Base-by-base conservation (phyloP, 2,113 vertebrate genomes). In the Indicator indicator region DNA sequence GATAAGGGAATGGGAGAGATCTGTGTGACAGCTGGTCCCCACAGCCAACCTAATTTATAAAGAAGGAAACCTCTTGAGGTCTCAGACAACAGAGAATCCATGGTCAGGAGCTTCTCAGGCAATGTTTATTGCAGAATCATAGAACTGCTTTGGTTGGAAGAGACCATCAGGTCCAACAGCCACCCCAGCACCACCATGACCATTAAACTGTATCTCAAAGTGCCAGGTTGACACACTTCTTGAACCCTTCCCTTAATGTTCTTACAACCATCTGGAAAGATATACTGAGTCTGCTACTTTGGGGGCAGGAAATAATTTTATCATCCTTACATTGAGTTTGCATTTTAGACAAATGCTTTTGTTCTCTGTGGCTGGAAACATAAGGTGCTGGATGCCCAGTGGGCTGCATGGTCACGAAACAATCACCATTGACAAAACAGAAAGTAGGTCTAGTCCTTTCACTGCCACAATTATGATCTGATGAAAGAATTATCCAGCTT, bases 401-500 rank as follows among this genome's bases (percentile, higher is more conserved):
- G 8, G 67, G 76, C 80, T 76, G 60, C 42, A 60, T 0, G 13
- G 56, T 67, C 81, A 76, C 81, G 89, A 83, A 92, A 11, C 48
- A 77, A 65, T 92, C 32, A n/a, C 63, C 86, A 67, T 24, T 56
- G 85, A 86, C 88, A 79, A 65, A 93, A 90, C 4, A 83, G 86
- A 88, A 93, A 81, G 58, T 86, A 90, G 16, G 14, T 81, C 86
- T 74, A 83, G 28, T 58, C n/a, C 48, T 92, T 86, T 89, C 83
- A 75, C 62, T 92, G 69, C 2, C 71, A 72, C 74, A 92, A 8
- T 93, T 89, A 89, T 63, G 74, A 86, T 42, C 81, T 82, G 77
- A 90, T 94, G 92, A 95, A 94, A 96, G 83, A 96, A 93, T 95
- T 81, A 96, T 62, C 88, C 1, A 36, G 70, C 27, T 94, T 93